Conservation (phyloP, 2,113 vertebrate species). For the Cyprinus carpio region DNA sequence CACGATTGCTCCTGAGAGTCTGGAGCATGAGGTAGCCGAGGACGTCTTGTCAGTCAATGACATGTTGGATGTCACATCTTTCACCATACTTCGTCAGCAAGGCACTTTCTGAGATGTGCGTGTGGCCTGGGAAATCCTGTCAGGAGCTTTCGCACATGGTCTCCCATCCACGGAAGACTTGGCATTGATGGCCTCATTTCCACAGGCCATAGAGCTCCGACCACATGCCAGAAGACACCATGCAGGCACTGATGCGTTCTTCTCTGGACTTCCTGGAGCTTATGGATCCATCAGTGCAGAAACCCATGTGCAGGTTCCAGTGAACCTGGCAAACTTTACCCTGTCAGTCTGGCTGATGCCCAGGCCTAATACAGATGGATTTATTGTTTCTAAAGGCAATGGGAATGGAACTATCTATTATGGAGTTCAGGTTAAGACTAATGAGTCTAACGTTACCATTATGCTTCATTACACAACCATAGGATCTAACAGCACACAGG, state of each 20-base stretch:
- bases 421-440: conserved; percentile 86
- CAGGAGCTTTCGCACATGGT: conserved; percentile 77
- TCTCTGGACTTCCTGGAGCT: conserved; percentile 83
- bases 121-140: conserved; percentile 92
- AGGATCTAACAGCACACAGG: conserved; percentile 81
- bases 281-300: conserved; percentile 81
- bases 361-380: conserved; percentile 81
- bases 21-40: conserved; percentile 87
- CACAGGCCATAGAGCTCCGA: conserved; percentile 78
- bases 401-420: conserved; percentile 84
- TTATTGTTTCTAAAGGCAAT: conserved; percentile 85
- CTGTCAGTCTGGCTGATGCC: conserved; percentile 94
- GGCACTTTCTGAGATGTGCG: conserved; percentile 88
- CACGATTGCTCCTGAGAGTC: conserved; percentile 78
- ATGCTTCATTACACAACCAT: conserved; percentile 83
- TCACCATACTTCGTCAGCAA: conserved; percentile 86
- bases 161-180: conserved; percentile 88
- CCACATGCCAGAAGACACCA: conserved; percentile 84
- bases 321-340: conserved; percentile 84
- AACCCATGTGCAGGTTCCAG: conserved; percentile 67
- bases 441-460: conserved; percentile 81
- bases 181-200: conserved; percentile 84
- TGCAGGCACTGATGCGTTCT: conserved; percentile 90
- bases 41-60: conserved; percentile 89
- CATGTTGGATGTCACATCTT: conserved; percentile 81